phyloP scores from a whole-genome alignment of 2,113 vertebrate species.

The Varanus komodoensis region DNA sequence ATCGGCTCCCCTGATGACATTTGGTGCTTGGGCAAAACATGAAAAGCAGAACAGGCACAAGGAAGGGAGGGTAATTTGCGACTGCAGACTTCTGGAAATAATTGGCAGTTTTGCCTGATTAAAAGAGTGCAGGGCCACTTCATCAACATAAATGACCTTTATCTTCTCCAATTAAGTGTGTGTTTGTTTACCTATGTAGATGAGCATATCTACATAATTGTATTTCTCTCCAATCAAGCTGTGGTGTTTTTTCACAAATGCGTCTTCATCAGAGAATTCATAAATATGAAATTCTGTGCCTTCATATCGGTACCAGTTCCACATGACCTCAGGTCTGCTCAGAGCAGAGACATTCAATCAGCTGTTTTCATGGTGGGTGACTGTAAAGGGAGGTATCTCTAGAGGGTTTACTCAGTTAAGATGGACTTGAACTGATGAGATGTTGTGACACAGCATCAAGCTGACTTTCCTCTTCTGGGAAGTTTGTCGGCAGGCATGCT shows the following conservation, averaged over 20 bases:
- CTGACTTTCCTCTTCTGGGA: slow-evolving; percentile 52
- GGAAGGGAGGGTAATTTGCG: slow-evolving; percentile 2
- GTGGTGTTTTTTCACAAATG: neutral
- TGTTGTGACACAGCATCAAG: slow-evolving; percentile 37
- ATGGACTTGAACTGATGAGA: slow-evolving; percentile 35
- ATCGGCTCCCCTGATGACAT: slow-evolving; percentile 43
- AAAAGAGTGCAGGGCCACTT: neutral
- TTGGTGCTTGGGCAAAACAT: slow-evolving; percentile 66
- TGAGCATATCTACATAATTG: neutral
- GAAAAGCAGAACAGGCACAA: slow-evolving; percentile 23
- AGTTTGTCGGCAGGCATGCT: slow-evolving; percentile 58
- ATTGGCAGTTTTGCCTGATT: slow-evolving; percentile 12
- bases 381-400: slow-evolving; percentile 42
- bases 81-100: neutral
- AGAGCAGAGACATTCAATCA: slow-evolving; percentile 27
- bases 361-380: neutral
- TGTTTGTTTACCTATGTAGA: neutral
- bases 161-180: neutral
- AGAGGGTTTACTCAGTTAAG: slow-evolving; percentile 34
- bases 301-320: neutral
- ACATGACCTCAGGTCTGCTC: slow-evolving; percentile 24
- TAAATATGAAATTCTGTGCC: neutral
- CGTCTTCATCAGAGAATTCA: slow-evolving; percentile 22
- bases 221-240: slow-evolving; percentile 43
- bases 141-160: neutral